Evolutionary conservation across 2,113 vertebrate species (phyloP), one percentile per base, ranked within the genome.

Genomic region (Silurus meridionalis): DNA sequence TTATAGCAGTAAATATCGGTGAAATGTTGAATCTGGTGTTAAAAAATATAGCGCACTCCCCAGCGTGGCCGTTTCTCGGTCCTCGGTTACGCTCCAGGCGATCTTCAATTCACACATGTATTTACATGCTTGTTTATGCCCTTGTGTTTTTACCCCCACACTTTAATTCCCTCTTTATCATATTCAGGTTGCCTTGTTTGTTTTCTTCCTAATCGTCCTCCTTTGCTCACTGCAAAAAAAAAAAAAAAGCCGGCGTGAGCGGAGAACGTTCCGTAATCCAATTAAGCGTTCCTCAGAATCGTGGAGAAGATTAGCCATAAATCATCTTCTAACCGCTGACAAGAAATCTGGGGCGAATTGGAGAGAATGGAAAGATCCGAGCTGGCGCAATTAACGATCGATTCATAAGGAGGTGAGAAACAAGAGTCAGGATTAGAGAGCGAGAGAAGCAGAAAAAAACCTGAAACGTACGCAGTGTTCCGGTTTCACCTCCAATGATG

Each of bases 281-380:
- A 91, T 93, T 93, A 92, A 92, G 90, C 81, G 50, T 89, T 90
- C 89, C 89, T 88, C 88, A 93, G 89, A 92, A 91, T 88, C 91
- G 67, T 88, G 89, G 90, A 90, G 90, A 93, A 91, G 93, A 94
- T 93, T 94, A 93, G 91, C 91, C 89, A 93, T 92, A 94, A 94
- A 93, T 94, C 93, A 92, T 93, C 89, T 91, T 92, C 92, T 93
- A 93, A 92, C 91, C 67, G 88, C 15, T 80, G 85, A 92, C 91
- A 91, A 92, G 91, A 90, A 92, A 93, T 92, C 90, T 89, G 87
- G 77, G 82, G 82, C 83, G 85, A 69, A 19, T 50, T 71, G 55
- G 25, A 58, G 53, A 21, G 63, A 58, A 82, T 48, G 19, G 57
- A 53, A 60, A 14, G 13, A 67, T 50, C 50, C 17, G 80, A 66